Base-by-base conservation (phyloP, 2,797 vertebrate genomes). In the Melanotaenia maccullochi region DNA sequence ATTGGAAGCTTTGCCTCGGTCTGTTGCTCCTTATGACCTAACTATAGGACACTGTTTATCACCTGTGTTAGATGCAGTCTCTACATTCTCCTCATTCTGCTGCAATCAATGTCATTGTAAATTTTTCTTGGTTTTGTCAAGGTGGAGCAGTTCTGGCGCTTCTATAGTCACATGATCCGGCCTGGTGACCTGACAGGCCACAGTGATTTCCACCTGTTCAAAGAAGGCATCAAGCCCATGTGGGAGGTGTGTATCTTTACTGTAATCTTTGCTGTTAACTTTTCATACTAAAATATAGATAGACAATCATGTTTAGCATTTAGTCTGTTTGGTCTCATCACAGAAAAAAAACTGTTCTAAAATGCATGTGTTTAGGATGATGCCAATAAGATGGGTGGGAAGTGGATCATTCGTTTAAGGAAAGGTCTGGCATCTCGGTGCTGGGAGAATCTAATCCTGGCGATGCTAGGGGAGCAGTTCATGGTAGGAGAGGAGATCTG, bases 401-500 rank as follows among this genome's bases (percentile, higher is more conserved):
- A 96, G 85, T 96, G 96, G 95, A 96, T 96, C 68, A 96, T 96
- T 73, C 94, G 96, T 30, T 86, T 96, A 55, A 91, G 96, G 73
- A 99, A 99, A 93, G 98, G 98, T 76, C 93, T 99, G 82, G 97
- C 97, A 0, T 99, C 98, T 5, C 96, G 98, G 5, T 99, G 97
- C 93, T 99, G 97, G 98, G 97, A 99, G 91, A 99, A 99, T 87
- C 94, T 99, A 67, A 99, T 99, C 84, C 90, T 99, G 85, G 97
- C 97, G 30, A 98, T 99, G 96, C 69, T 99, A 65, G 98, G 98
- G 68, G 98, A 99, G 61, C 98, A 99, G 90, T 99, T 99, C 87
- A 99, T 99, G 98, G 98, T 99, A 33, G 97, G 97, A 61, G 98
- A 98, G 91, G 98, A 99, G 93, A 98, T 99, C 91, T 99, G 98